These are phyloP conservation scores for Bursaphelenchus okinawaensis DNA, from an alignment of 2,888 invertebrate genomes.

Conservation along the genomic window DNA sequence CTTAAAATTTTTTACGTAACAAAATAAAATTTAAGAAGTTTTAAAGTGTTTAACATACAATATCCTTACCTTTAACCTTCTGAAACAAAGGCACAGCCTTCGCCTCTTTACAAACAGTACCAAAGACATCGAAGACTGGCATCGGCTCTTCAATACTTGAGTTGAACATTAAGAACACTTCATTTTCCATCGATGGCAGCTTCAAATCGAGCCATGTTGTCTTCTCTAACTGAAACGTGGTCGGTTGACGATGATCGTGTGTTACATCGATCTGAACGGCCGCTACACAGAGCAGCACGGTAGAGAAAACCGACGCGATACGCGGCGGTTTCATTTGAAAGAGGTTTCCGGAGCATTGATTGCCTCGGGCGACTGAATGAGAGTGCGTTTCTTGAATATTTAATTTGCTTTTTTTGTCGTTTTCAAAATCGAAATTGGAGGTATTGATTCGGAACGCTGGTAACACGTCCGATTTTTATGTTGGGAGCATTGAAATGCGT, in stretches of 20 bases:
- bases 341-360: not conserved
- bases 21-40: too few species aligned
- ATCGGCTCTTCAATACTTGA: not conserved
- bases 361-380: too few species aligned
- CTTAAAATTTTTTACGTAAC: too few species aligned
- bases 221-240: not conserved
- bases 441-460: too few species aligned
- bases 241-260: not conserved
- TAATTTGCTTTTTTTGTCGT: not conserved
- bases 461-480: too few species aligned
- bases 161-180: constrained; percentile 8
- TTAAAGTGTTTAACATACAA: too few species aligned
- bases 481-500: too few species aligned
- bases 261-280: not conserved
- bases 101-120: not conserved
- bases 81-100: not conserved
- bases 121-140: constrained; percentile 3
- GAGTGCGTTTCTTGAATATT: too few species aligned
- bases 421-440: not conserved
- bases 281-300: not conserved
- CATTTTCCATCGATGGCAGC: constrained; percentile 1
- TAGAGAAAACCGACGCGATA: too few species aligned
- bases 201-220: not conserved
- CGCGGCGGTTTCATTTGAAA: not conserved
- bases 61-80: constrained; percentile 1